Conservation (phyloP, 2,797 vertebrate species). For the Aplochiton taeniatus region DNA sequence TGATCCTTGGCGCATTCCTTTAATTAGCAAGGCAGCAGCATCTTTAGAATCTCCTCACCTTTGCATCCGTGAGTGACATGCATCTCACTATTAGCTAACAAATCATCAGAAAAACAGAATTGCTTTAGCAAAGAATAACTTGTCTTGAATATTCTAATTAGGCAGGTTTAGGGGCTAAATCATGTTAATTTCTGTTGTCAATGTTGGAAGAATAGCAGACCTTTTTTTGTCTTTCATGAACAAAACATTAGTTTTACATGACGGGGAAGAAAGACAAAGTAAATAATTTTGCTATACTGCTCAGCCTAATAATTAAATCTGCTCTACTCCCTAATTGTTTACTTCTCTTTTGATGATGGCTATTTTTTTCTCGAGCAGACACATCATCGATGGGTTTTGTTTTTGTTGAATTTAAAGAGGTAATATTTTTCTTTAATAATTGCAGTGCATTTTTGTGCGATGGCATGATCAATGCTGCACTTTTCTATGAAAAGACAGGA, state of each 20-base stretch:
- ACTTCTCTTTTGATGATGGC: constrained; percentile 44
- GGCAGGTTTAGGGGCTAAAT: no score
- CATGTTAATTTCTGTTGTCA: no score
- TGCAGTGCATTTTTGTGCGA: constrained; percentile 31
- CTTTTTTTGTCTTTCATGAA: no score
- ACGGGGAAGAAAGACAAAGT: not conserved
- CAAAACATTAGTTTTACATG: not conserved
- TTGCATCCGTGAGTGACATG: constrained; percentile 53
- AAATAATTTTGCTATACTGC: not conserved
- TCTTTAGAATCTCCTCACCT: constrained; percentile 59
- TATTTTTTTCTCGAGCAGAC: constrained; percentile 50
- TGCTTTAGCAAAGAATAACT: no score
- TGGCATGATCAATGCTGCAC: constrained; percentile 51
- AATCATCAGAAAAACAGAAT: constrained; percentile 17
- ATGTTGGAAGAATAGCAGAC: no score
- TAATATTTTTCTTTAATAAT: constrained; percentile 50
- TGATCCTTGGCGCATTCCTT: constrained; percentile 76
- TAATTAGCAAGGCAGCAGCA: constrained; percentile 76
- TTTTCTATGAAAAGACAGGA: constrained; percentile 33
- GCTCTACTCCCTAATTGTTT: not conserved
- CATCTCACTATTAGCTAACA: constrained; percentile 14
- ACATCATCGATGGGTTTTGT: constrained; percentile 39
- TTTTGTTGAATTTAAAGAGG: constrained; percentile 49
- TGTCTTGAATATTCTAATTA: no score
- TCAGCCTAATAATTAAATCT: not conserved